Base-by-base conservation (phyloP, 2,797 vertebrate genomes). In the Thalassophryne amazonica region DNA sequence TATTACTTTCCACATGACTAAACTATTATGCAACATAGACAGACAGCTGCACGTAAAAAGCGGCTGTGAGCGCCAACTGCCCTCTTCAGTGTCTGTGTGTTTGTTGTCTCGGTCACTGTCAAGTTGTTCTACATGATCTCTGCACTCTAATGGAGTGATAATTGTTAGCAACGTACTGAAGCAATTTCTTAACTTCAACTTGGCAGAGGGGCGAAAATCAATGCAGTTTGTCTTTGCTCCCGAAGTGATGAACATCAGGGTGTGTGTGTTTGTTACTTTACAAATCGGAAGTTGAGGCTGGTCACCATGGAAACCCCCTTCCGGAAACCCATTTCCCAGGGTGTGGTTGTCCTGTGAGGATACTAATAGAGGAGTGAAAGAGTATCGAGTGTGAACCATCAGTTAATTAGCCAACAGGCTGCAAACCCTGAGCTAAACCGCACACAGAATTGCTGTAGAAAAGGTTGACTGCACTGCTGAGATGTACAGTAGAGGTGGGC, bases 221-320 rank as follows among this genome's bases (percentile, higher is more conserved):
- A 55, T 72, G 47, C 33, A 2, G 28, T 59, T 49, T 62, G 45
- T 56, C 53, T 39, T 60, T 67, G 63, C 38, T 42, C 16, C 23
- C 30, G 7, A 23, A 1, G 3, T 3, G 18, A 31, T 15, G 11
- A 38, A 6, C 11, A 27, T 5, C 6, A 5, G 39, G 48, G 40
- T 42, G 35, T 37, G 16, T 37, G 17, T 43, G 8, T 18, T 28
- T 25, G 12, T 37, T 38, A 41, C 48, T 43, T 40, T 33, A 56
- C 21, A 55, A 27, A 36, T 58, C 27, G 52, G 27, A 65, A 32
- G 45, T 62, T 71, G 30, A 53, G 36, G 23, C 29, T 22, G 30
- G 74, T 78, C 50, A 47, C 71, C 63, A 72, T 75, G 60, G 70
- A 58, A 74, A 74, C 75, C 60, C 57, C 59, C 50, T 43, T 38